Evolutionary conservation across 1,140 invertebrate species (phyloP), one percentile per base, ranked within the genome.

Genomic region (Drosophila neocordata): DNA sequence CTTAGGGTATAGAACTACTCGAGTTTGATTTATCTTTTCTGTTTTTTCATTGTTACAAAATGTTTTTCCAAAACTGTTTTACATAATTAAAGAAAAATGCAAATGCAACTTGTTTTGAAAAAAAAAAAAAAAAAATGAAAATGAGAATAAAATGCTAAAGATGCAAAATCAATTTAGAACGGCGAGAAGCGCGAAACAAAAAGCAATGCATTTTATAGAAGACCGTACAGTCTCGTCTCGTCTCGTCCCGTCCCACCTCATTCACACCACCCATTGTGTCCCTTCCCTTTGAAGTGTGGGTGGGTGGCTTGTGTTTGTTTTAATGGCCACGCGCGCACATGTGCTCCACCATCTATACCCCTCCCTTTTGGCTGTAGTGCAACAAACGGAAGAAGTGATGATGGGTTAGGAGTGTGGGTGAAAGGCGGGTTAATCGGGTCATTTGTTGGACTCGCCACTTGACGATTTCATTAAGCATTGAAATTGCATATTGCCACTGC

Each of bases 291-390:
- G 15, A 56, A 69, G 69, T 64, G 81, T 69, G 77, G 69, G 81
- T 69, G 77, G 69, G 59, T 70, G 71, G 41, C 37, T 58, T 73
- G 55, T 84, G 73, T 85, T 84, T 84, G 56, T 61, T 85, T 84
- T 84, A 81, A 76, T 63, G 61, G 81, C 81, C 77, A 84, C 81
- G 81, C 64, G 81, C 73, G 63, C 69, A 60, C 63, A 73, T 77
- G 72, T 77, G 38, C 34, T 37, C 1, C n/a, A 38, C 51, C 1
- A 20, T 38, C 35, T 6, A 2, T 37, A 8, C 13, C 9, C 34
- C 7, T 15, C 11, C 56, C 24, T 24, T 5, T 1, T 44, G 15
- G 41, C 41, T 48, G 41, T 48, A 20, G 41, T 48, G 41, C 41
- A 48, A 48, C 41, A 48, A 48, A 48, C 11, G 41, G 7, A 31